Evolutionary conservation across 2,888 invertebrate species (phyloP), one percentile per base, ranked within the genome.

Genomic region (Rhopalosiphum nymphaeae): DNA sequence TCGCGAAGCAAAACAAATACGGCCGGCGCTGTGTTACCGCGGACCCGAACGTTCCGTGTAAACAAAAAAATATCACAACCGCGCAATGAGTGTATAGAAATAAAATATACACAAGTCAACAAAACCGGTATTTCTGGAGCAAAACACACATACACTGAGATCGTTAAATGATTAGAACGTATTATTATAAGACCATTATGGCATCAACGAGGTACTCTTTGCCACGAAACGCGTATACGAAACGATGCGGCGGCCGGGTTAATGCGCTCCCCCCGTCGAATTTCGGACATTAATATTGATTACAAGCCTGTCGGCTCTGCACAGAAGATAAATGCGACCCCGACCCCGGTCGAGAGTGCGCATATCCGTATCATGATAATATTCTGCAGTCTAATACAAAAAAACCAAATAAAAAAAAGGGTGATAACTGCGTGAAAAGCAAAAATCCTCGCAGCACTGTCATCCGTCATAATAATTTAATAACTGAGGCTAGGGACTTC

Each of bases 81-180:
- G n/a, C 1, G 44, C 16, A 36, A 78, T 36, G 49, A 84, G 56
- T 53, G 10, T 53, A 44, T 16, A 3, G 21, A 16, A 78, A 36
- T 36, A 36, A 10, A 13, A 29, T 78, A 29, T 36, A 16, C 3
- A 3, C 26, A n/a, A 56, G 84, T 26, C 86, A 53, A 49, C 78
- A 7, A 49, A 94, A 94, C 94, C 94, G 94, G 94, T 91, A 87
- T 90, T 94, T 87, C 91, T 87, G 91, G 91, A 94, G 94, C 94
- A 53, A 94, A 94, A 90, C 53, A 88, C 91, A 53, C 57, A 10
- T 57, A 25, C 46, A 16, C 46, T 1, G 29, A 56, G 49, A 92
- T 53, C 57, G 13, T 93, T 85, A 57, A 85, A 84, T 56, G 67
- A 78, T 93, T 36, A 44, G 53, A 93, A 84, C 89, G 89, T 93